Conservation (phyloP, 2,888 invertebrate genomes). For the Antitype chi region DNA sequence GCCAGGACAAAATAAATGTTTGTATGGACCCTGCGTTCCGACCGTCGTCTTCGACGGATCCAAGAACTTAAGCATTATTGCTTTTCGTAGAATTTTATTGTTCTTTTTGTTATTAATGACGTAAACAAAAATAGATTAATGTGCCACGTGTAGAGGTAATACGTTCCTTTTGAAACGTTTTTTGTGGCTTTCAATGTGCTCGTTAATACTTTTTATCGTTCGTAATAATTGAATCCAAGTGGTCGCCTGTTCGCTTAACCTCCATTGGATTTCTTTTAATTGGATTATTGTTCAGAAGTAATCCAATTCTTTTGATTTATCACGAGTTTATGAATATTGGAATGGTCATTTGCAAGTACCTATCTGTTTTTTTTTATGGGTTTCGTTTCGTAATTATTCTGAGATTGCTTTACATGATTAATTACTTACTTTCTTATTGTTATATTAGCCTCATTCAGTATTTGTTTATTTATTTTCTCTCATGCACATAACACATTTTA, state of each 20-base stretch:
- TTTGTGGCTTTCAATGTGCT: slow-evolving; percentile 31
- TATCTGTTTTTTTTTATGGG: not conserved
- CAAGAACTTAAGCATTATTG: slow-evolving; percentile 81
- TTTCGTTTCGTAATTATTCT: not conserved
- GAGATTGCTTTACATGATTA: not conserved
- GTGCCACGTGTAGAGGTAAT: slow-evolving; percentile 36
- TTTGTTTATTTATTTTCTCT: too few species aligned
- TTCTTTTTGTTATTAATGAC: slow-evolving; percentile 77
- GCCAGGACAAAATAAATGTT: slow-evolving; percentile 83
- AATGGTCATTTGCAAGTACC: slow-evolving; percentile 33
- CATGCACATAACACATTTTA: too few species aligned
- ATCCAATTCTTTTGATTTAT: slow-evolving; percentile 57
- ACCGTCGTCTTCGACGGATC: slow-evolving; percentile 64
- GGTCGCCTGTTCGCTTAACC: slow-evolving; percentile 37
- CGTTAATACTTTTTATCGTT: slow-evolving; percentile 54
- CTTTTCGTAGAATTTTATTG: slow-evolving; percentile 76
- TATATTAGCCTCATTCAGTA: not conserved
- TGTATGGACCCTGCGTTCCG: slow-evolving; percentile 76
- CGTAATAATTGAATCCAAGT: slow-evolving; percentile 59
- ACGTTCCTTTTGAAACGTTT: slow-evolving; percentile 19
- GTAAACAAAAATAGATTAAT: slow-evolving; percentile 62
- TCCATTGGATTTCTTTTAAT: slow-evolving; percentile 57
- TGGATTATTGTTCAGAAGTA: slow-evolving; percentile 58
- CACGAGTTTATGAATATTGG: slow-evolving; percentile 57
- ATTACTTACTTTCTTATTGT: not conserved